Percentiles rank a stretch among this genome's conserved stretches.
Conservation (phyloP, 2,113 vertebrate species). For the Miniopterus natalensis region DNA sequence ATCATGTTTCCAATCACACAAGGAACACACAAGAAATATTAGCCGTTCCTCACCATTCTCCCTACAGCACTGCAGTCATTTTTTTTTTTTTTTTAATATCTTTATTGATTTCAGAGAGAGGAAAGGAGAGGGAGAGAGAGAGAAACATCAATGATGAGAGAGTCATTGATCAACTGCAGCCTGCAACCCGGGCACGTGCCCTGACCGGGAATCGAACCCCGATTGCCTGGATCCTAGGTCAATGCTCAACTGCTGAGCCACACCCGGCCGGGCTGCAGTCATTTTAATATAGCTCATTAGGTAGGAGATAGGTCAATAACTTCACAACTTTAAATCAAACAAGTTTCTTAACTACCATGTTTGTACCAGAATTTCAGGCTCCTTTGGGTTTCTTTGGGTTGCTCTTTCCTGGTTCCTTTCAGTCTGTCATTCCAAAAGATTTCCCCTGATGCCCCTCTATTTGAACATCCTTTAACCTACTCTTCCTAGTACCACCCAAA, state of each 20-base stretch:
- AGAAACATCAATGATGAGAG: no score
- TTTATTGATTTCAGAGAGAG: no score
- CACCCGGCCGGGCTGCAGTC: no score
- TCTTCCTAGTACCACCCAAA: conserved; percentile 43
- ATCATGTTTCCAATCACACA: neutral
- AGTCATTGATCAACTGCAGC: no score
- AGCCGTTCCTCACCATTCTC: neutral
- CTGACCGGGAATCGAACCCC: no score
- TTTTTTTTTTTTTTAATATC: no score
- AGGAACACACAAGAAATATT: neutral
- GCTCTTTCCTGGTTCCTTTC: conserved; percentile 47
- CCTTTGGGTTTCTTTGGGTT: neutral
- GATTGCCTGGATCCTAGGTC: no score
- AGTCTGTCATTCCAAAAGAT: conserved; percentile 34
- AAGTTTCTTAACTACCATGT: conserved; percentile 26
- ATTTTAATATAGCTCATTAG: conserved; percentile 47
- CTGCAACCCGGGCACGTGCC: no score
- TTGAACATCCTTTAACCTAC: conserved; percentile 62
- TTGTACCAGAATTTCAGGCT: conserved; percentile 31
- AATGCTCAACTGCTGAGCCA: no score
- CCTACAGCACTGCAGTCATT: neutral
- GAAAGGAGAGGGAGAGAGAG: no score
- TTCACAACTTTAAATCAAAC: conserved; percentile 47
- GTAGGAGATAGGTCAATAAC: neutral
- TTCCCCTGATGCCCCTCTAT: conserved; percentile 8